Conservation (phyloP, 2,113 vertebrate genomes). For the Dascyllus trimaculatus region DNA sequence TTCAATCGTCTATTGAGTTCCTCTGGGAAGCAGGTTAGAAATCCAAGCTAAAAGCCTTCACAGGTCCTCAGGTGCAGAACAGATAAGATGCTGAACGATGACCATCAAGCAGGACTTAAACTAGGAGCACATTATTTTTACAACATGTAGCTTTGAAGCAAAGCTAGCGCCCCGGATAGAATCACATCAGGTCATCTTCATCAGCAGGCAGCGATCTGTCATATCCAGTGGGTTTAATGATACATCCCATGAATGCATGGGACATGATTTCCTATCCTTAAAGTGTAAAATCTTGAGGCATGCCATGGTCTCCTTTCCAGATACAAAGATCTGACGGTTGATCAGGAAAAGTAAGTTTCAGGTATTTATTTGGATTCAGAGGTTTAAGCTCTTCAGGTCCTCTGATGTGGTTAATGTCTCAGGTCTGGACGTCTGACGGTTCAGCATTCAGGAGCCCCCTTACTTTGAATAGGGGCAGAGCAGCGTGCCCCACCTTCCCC, state of each 20-base stretch:
- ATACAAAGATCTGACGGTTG: conserved; percentile 16
- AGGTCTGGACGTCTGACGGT: conserved; percentile 86
- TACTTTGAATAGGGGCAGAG: conserved; percentile 86
- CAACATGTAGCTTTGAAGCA: conserved; percentile 30
- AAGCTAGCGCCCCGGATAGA: conserved; percentile 20
- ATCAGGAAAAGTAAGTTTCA: conserved; percentile 18
- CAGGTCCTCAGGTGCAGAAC: conserved; percentile 45
- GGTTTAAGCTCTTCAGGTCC: conserved; percentile 42
- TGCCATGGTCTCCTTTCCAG: conserved; percentile 22
- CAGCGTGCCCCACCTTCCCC: conserved; percentile 89
- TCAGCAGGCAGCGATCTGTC: conserved; percentile 45
- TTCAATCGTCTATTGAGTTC: conserved; percentile 43
- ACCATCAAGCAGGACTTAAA: conserved; percentile 47
- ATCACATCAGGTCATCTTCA: conserved; percentile 50
- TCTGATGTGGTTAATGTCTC: conserved; percentile 75
- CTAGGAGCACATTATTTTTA: conserved; percentile 25
- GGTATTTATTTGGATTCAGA: conserved; percentile 20
- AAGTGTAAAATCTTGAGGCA: conserved; percentile 16
- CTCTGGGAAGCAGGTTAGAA: conserved; percentile 38
- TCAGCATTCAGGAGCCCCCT: conserved; percentile 85
- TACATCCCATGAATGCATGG: conserved; percentile 7
- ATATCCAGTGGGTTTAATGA: conserved; percentile 26
- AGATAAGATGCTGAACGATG: conserved; percentile 24
- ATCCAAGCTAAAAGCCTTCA: conserved; percentile 48
- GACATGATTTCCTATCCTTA: conserved; percentile 19